Evolutionary conservation across 2,888 invertebrate genomes (phyloP).

Genomic region (Chouioia cunea): DNA sequence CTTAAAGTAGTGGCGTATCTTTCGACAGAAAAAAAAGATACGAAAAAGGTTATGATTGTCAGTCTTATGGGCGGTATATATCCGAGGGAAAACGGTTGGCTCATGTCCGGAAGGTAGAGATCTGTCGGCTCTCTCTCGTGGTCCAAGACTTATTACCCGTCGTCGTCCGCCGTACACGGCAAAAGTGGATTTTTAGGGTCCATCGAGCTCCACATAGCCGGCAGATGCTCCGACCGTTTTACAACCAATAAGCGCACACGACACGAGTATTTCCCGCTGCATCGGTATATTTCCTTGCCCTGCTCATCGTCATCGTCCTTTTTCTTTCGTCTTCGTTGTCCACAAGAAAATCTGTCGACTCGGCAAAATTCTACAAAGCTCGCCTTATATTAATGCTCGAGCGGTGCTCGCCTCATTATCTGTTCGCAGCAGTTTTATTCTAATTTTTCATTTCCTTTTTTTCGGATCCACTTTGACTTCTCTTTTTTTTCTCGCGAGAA

Average conservation of each 20-base stretch:
- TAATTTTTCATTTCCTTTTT: neutral
- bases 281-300: conserved; percentile 5
- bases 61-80: conserved; percentile 36
- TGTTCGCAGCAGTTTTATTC: neutral
- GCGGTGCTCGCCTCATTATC: conserved; percentile 12
- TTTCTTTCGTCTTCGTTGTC: neutral
- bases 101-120: neutral
- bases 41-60: conserved; percentile 36
- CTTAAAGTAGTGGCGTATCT: too few relatives aligned
- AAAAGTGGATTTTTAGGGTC: conserved; percentile 58
- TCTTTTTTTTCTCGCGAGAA: neutral
- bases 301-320: neutral
- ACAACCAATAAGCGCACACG: conserved; percentile 59
- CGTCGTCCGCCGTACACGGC: conserved; percentile 40
- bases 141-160: conserved; percentile 52
- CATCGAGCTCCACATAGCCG: conserved; percentile 56
- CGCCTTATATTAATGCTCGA: conserved; percentile 27
- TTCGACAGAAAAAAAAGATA: neutral
- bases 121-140: neutral
- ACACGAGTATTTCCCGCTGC: conserved; percentile 6
- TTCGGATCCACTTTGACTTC: neutral
- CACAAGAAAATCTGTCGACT: conserved; percentile 22
- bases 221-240: conserved; percentile 60
- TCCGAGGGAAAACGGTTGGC: conserved; percentile 16
- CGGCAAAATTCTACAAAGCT: conserved; percentile 15